phyloP scores from a whole-genome alignment of 2,888 invertebrate species.

The Morinoia aosen region DNA sequence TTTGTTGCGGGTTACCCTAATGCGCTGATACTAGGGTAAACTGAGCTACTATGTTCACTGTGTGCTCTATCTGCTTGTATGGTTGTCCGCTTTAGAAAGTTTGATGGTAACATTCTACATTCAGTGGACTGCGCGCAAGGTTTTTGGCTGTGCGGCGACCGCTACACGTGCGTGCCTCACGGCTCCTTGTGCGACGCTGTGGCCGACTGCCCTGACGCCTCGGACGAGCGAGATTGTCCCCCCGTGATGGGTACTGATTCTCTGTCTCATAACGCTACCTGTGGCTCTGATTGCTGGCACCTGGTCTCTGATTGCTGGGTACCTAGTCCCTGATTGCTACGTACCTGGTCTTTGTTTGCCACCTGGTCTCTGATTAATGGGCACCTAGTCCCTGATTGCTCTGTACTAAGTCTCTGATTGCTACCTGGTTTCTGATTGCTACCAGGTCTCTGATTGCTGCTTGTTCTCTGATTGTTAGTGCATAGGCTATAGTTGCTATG shows the following conservation, averaged over 20 bases:
- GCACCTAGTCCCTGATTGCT: too few species aligned
- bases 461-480: not conserved
- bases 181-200: conserved; percentile 31
- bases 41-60: not conserved
- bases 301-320: not conserved
- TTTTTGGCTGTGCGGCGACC: conserved; percentile 35
- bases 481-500: not conserved
- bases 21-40: not conserved
- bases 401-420: too few species aligned
- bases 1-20: too few species aligned
- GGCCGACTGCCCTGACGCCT: conserved; percentile 31
- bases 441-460: not conserved
- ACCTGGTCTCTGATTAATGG: too few species aligned
- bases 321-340: not conserved
- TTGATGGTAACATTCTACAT: not conserved
- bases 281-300: not conserved
- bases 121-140: conserved; percentile 24
- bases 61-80: not conserved
- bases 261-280: not conserved
- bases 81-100: not conserved
- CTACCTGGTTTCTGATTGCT: not conserved
- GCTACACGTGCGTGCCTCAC: conserved; percentile 14
- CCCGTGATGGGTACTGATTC: not conserved
- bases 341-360: not conserved
- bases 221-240: not conserved